Evolutionary conservation across 2,113 vertebrate species (phyloP).

Genomic region (Myotis yumanensis): DNA sequence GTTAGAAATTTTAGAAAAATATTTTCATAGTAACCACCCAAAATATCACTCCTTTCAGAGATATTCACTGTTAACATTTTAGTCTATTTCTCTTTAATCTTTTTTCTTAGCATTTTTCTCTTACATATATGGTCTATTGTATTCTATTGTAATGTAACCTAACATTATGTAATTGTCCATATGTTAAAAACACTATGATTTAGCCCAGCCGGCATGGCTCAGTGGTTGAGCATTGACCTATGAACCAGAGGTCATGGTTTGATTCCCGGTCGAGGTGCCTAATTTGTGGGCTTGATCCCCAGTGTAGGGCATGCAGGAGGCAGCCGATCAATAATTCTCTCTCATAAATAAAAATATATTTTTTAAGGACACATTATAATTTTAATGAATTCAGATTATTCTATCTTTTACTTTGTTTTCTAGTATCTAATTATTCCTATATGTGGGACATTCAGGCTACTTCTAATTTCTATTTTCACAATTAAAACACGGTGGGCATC

Average conservation of each 20-base stretch:
- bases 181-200: slow-evolving; percentile 22
- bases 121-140: not conserved
- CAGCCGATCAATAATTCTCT: too few species aligned
- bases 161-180: not conserved
- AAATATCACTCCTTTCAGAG: not conserved
- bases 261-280: too few species aligned
- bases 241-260: too few species aligned
- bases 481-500: not conserved
- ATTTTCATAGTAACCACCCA: not conserved
- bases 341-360: too few species aligned
- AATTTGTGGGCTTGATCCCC: too few species aligned
- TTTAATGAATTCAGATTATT: not conserved
- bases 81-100: not conserved
- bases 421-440: slow-evolving; percentile 22
- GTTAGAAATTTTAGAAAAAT: slow-evolving; percentile 13
- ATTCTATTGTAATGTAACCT: not conserved
- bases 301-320: too few species aligned
- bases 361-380: not conserved
- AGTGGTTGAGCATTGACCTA: too few species aligned
- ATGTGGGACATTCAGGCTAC: not conserved
- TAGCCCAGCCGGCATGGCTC: not conserved
- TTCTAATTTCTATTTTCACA: slow-evolving; percentile 11
- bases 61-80: not conserved
- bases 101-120: slow-evolving; percentile 7
- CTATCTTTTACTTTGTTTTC: not conserved